Percentiles rank a stretch among this genome's conserved stretches.
phyloP scores from a whole-genome alignment of 2,113 vertebrate genomes.

The Rhabdornis inornatus region DNA sequence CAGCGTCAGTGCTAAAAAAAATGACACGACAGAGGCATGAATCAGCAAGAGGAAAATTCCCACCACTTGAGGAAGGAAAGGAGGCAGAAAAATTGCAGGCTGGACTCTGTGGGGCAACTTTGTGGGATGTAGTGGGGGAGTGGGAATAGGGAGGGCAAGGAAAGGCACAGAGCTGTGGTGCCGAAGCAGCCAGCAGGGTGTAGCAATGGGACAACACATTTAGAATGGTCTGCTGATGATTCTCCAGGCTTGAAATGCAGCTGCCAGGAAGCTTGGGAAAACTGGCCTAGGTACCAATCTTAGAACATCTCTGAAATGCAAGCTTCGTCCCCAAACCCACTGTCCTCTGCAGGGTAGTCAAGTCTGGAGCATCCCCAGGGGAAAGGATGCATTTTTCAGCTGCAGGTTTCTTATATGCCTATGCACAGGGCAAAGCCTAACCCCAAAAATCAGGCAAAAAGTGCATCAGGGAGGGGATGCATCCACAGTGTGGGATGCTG shows the following conservation, averaged over 20 bases:
- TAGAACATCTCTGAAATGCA: neutral
- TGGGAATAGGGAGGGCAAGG: neutral
- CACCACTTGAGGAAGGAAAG: neutral
- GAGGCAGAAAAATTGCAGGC: neutral
- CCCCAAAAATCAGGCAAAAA: neutral
- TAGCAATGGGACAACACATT: accelerated
- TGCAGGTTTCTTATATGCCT: neutral
- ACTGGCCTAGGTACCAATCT: accelerated
- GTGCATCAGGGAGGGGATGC: neutral
- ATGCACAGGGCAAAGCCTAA: neutral
- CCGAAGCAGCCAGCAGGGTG: accelerated
- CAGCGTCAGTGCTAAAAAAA: neutral
- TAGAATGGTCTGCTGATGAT: neutral
- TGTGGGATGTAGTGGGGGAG: neutral
- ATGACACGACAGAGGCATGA: neutral
- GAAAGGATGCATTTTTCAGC: neutral
- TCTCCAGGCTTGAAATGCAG: neutral
- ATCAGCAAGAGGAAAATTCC: slow-evolving; percentile 53
- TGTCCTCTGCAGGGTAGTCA: neutral
- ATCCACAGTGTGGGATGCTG: neutral
- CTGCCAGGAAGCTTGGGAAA: neutral
- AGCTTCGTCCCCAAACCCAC: neutral
- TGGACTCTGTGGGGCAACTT: neutral
- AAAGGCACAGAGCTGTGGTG: neutral
- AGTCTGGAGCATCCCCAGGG: neutral